Evolutionary conservation across 2,113 vertebrate genomes (phyloP).

Genomic region (Pangasianodon gigas): DNA sequence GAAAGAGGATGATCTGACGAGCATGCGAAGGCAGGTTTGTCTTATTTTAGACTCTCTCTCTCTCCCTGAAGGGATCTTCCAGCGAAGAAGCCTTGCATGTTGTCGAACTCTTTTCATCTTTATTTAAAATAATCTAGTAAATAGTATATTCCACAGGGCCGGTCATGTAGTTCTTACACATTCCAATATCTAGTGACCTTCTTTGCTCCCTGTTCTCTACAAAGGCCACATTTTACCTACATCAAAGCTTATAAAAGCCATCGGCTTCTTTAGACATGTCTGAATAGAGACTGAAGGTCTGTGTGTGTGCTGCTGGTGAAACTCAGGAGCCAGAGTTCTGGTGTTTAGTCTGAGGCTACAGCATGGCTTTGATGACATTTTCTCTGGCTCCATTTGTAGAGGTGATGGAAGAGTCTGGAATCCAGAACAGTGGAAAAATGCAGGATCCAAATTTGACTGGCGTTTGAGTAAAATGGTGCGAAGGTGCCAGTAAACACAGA

Average conservation of each 20-base stretch:
- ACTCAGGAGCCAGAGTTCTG: neutral
- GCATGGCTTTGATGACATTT: neutral
- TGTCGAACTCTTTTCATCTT: neutral
- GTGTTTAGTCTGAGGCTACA: conserved; percentile 16
- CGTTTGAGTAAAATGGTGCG: neutral
- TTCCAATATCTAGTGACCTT: neutral
- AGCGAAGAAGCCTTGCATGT: neutral
- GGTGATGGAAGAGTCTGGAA: neutral
- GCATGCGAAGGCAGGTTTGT: neutral
- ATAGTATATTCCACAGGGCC: neutral
- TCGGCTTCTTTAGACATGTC: neutral
- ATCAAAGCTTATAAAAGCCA: neutral
- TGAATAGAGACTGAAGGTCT: neutral
- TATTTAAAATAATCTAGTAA: neutral
- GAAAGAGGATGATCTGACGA: neutral
- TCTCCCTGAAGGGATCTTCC: neutral
- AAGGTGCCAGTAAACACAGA: neutral
- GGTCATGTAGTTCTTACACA: neutral
- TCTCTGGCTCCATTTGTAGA: neutral
- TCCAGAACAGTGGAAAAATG: neutral
- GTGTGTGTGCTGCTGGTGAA: neutral
- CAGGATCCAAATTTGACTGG: neutral
- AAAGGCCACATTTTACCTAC: neutral
- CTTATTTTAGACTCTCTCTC: neutral
- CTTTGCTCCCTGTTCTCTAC: neutral